Conservation (phyloP, 92 coral and sea anemone species). For the Phenganax stokvisi region DNA sequence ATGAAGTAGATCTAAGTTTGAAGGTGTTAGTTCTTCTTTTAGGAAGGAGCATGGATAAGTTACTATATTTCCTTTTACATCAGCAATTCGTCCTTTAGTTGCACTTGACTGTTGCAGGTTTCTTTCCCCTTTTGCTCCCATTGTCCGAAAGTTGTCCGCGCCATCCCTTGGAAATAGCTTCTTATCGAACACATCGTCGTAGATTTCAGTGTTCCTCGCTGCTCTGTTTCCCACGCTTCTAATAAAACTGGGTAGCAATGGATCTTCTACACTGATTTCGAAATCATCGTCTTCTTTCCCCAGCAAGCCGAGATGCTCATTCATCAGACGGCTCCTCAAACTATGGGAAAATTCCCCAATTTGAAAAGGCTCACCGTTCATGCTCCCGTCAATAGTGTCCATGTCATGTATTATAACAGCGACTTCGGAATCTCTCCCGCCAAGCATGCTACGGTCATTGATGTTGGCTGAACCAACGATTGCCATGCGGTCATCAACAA, state of each 20-base stretch:
- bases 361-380: slow-evolving; percentile 39
- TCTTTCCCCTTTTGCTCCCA: neutral
- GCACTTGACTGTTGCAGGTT: neutral
- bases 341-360: slow-evolving; percentile 44
- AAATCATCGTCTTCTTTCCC: slow-evolving; percentile 11
- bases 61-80: neutral
- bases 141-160: neutral
- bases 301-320: slow-evolving; percentile 33
- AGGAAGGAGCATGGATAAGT: neutral
- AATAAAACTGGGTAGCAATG: neutral
- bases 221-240: neutral
- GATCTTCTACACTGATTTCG: neutral
- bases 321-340: slow-evolving; percentile 31
- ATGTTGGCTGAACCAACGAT: slow-evolving; percentile 51
- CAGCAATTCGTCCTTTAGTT: too few relatives aligned
- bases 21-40: neutral
- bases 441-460: slow-evolving; percentile 51
- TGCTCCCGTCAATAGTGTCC: slow-evolving; percentile 36
- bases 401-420: slow-evolving; percentile 41
- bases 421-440: slow-evolving; percentile 48
- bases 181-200: neutral
- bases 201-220: neutral
- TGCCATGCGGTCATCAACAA: slow-evolving; percentile 52
- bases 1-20: neutral
- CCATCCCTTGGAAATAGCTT: neutral